Evolutionary conservation across 2,888 invertebrate species (phyloP), one percentile per base, ranked within the genome.

Genomic region (Callinectes sapidus): DNA sequence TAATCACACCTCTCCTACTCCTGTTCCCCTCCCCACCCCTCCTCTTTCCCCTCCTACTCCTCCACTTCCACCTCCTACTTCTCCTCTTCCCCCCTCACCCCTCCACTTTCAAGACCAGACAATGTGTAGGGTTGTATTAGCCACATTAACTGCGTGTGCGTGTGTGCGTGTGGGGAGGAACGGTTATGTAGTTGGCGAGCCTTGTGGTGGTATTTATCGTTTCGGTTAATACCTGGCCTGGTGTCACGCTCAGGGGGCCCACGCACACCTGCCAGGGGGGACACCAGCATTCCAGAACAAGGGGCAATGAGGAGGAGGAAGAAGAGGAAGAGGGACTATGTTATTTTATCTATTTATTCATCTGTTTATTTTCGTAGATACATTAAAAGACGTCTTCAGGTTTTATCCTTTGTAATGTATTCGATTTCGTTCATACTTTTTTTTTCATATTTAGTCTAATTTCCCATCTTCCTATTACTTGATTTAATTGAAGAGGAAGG

Each of bases 121-220:
- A 61, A 14, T 55, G 88, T 88, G 32, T 88, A 61, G 28, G 88
- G 54, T 13, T 86, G 28, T 86, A 86, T 91, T 35, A 85, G 32
- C 85, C 28, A 54, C 48, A 54, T 35, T 91, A 42, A 86, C 35
- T 86, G 61, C 81, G 39, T 86, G 86, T 86, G 39, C 55, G 39
- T 91, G 86, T 86, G 55, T 90, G 55, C 55, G 85, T 81, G 55
- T 10, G 86, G 28, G 71, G 71, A 71, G 71, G 28, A n/a, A 28
- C 2, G n/a, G 28, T 71, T 71, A 66, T 87, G 35, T 61, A 55
- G 48, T 90, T 28, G 81, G 48, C 39, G 61, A 61, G 61, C 23
- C 55, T 90, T 23, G 54, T n/a, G 71, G 71, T 71, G n/a, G 48
- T 55, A 55, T 55, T 89, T 39, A 55, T 39, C 42, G 61, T 89